phyloP scores from a whole-genome alignment of 1,140 invertebrate genomes.

The Danaus melanippus region DNA sequence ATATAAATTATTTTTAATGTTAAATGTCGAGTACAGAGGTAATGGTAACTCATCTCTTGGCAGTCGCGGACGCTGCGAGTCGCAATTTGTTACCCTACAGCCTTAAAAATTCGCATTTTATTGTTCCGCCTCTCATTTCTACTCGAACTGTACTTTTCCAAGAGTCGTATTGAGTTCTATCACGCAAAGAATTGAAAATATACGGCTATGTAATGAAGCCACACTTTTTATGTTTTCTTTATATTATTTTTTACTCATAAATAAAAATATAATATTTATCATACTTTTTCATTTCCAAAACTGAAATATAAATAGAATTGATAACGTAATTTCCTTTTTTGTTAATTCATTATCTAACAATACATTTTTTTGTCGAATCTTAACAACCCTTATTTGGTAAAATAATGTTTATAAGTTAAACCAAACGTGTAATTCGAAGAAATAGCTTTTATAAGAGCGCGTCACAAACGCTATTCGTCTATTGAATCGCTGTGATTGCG shows the following conservation, averaged over 20 bases:
- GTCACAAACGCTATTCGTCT: no score
- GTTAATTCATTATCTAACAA: no score
- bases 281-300: no score
- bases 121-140: constrained; percentile 55
- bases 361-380: not conserved
- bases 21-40: constrained; percentile 26
- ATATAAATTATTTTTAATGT: constrained; percentile 20
- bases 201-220: not conserved
- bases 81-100: constrained; percentile 60
- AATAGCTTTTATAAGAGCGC: no score
- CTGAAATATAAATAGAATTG: no score
- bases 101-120: constrained; percentile 66
- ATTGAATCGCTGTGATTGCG: constrained; percentile 6
- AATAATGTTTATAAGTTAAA: no score
- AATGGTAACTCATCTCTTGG: constrained; percentile 37
- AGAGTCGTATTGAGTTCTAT: constrained; percentile 8
- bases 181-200: constrained; percentile 1
- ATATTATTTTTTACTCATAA: not conserved
- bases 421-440: no score
- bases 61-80: constrained; percentile 40
- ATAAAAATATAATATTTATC: not conserved
- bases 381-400: not conserved
- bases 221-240: constrained; percentile 1
- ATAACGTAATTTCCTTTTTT: no score
- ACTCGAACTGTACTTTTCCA: constrained; percentile 34